These are phyloP conservation scores for Triplophysa yarkandensis DNA, from an alignment of 2,797 vertebrate genomes.

Conservation along the genomic window DNA sequence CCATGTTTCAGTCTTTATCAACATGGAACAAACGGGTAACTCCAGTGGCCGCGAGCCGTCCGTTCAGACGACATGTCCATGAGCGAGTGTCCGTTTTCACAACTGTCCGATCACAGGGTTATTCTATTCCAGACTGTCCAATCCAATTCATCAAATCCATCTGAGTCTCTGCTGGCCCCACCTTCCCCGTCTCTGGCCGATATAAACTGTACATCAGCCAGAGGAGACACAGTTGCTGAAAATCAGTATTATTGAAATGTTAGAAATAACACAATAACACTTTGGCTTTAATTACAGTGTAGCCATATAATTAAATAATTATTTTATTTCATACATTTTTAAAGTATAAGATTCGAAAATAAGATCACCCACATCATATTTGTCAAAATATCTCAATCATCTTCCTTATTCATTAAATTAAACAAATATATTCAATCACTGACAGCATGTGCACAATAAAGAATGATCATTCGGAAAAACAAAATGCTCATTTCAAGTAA, in stretches of 20 bases:
- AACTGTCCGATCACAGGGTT: conserved; percentile 46
- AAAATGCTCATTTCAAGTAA: conserved; percentile 49
- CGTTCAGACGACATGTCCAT: too few species aligned
- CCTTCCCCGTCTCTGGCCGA: conserved; percentile 49
- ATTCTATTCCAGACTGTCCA: conserved; percentile 59
- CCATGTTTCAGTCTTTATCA: conserved; percentile 32
- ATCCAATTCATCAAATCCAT: conserved; percentile 57
- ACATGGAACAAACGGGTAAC: not conserved
- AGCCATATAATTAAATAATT: too few species aligned
- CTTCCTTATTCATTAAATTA: too few species aligned
- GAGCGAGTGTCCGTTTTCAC: conserved; percentile 12
- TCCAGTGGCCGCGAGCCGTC: conserved; percentile 12
- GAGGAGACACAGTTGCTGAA: conserved; percentile 46
- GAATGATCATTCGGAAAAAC: conserved; percentile 52
- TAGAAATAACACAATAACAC: not conserved
- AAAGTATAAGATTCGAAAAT: too few species aligned
- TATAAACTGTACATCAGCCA: conserved; percentile 55
- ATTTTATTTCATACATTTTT: not conserved
- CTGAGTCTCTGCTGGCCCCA: conserved; percentile 55
- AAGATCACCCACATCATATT: too few species aligned
- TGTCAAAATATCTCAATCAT: too few species aligned
- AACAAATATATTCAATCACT: not conserved
- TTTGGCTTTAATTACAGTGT: too few species aligned
- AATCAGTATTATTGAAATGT: conserved; percentile 15
- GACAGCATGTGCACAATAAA: conserved; percentile 41